phyloP scores from a whole-genome alignment of 2,797 vertebrate species.

The Anguilla obscura region DNA sequence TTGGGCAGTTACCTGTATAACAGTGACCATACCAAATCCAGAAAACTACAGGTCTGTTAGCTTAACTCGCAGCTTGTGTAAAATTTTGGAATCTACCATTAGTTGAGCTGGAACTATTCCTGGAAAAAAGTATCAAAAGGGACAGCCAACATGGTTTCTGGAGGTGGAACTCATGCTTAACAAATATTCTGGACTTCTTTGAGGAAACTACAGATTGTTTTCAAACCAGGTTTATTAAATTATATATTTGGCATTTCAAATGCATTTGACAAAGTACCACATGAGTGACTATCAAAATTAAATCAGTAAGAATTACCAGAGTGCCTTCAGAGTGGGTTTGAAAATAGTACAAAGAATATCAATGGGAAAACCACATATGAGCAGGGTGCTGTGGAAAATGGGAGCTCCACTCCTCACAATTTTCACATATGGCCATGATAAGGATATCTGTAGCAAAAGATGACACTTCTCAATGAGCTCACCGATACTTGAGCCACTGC shows the following conservation, averaged over 20 bases:
- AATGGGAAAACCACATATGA: neutral
- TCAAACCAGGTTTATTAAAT: neutral
- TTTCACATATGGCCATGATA: neutral
- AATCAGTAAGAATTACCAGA: neutral
- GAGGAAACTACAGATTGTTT: constrained; percentile 4
- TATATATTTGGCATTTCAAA: neutral
- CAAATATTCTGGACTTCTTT: constrained; percentile 4
- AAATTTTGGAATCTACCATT: neutral
- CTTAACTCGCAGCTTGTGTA: neutral
- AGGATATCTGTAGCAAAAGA: too few species aligned
- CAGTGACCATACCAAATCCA: neutral
- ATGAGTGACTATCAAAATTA: neutral
- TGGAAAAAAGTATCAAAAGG: constrained; percentile 10
- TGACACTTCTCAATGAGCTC: too few species aligned
- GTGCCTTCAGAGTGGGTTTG: neutral
- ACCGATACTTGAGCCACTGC: too few species aligned
- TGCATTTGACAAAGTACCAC: neutral
- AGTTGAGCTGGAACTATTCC: constrained; percentile 4
- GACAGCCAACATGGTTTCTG: constrained; percentile 10
- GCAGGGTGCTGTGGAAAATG: neutral
- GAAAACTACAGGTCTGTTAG: neutral
- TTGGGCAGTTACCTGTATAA: neutral
- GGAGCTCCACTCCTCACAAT: neutral
- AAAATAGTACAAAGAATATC: neutral
- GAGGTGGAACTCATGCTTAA: constrained; percentile 9